Evolutionary conservation across 2,888 invertebrate species (phyloP), one percentile per base, ranked within the genome.

Genomic region (Morinoia aosen): DNA sequence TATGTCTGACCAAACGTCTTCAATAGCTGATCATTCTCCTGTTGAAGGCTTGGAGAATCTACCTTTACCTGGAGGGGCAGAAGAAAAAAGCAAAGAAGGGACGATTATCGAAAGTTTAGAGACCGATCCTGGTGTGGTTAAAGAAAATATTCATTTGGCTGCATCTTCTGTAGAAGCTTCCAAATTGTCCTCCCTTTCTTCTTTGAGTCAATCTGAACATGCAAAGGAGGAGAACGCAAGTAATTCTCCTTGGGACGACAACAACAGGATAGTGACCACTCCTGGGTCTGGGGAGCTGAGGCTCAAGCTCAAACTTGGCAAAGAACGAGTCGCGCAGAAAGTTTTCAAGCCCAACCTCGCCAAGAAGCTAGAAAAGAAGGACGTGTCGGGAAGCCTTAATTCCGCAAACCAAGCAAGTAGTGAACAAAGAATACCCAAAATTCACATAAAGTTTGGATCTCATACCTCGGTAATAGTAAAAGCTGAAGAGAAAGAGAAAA

Each of bases 381-480:
- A 96, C 57, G 12, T 33, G 48, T 57, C 57, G 14, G 48, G 48
- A 3, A 57, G 40, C 58, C 64, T 61, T 58, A 95, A 95, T 93
- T 95, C 94, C 25, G 95, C 90, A n/a, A 48, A 95, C 14, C 94
- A 88, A 93, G 88, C 88, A 25, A 95, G 88, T 19, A 96, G 56
- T n/a, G 96, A 96, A 64, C 96, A 96, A 64, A 95, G 96, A 88
- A 95, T 96, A 76, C 96, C 96, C 58, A 96, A 96, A 90, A 95
- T 96, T 58, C 96, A 96, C 91, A 96, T 96, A 76, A 96, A 96
- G 91, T 95, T 96, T 39, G 95, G 95, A 40, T 96, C 96, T n/a
- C 96, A 95, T 57, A 96, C 96, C 48, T 95, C 96, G 56, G 96
- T 96, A 25, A 96, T 96, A 88, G 96, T 96, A 19, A 96, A 96